Base-by-base conservation (phyloP, 2,888 invertebrate genomes). In the Chouioia cunea region DNA sequence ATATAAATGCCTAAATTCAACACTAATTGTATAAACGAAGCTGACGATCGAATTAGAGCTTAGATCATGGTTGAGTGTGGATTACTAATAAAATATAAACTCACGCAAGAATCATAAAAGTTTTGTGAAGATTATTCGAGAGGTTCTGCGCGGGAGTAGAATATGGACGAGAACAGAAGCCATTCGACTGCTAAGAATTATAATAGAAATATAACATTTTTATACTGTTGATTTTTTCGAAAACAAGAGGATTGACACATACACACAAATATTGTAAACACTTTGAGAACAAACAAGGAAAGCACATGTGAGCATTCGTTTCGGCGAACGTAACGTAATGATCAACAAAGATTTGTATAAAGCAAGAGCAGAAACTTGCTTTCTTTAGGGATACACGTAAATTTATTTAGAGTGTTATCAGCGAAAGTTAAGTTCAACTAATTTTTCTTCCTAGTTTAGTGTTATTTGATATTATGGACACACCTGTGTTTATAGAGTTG, bases 331-430 rank as follows among this genome's bases (percentile, higher is more conserved):
- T 70, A 68, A 68, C 71, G 54, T 22, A 65, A 69, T 58, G 60
- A 14, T 63, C 23, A 50, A 63, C 43, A n/a, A 47, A 53, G 43
- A 64, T 59, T 27, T 72, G 56, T 65, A 72, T 64, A 68, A 3
- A n/a, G 46, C 65, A 68, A 68, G 71, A 63, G 20, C 44, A 27
- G 23, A 57, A 59, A 59, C 70, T 70, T 70, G 70, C 43, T 18
- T n/a, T 48, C 2, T 54, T 69, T 70, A 70, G 63, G 68, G 47
- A 63, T 36, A 73, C 59, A 62, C 52, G 8, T 59, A 67, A 48
- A 23, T 67, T 65, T 46, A 79, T 76, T 66, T 80, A 78, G 79
- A 64, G 73, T 77, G 77, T 74, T 62, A 74, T 73, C 65, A 36
- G 69, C 44, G 44, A 59, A 53, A 16, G 48, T 65, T 48, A 50